These are phyloP conservation scores for Perdita meconis DNA, from an alignment of 2,888 invertebrate species.

Conservation along the genomic window DNA sequence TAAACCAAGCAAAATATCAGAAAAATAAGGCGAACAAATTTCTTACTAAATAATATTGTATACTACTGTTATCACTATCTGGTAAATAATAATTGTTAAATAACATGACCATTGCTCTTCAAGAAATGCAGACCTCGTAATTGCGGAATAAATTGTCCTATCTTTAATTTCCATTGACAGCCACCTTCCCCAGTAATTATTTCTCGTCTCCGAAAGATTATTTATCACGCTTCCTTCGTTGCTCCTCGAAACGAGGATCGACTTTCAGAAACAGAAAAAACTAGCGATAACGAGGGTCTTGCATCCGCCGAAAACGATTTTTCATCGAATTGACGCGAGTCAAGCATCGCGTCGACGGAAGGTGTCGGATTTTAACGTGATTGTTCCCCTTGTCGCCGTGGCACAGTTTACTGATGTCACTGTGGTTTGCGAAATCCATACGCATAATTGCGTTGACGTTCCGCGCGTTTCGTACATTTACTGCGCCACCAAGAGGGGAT, in stretches of 20 bases:
- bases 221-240: conserved; percentile 1
- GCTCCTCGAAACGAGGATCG: background rate
- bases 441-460: conserved; percentile 56
- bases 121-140: background rate
- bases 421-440: conserved; percentile 37
- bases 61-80: background rate
- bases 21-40: too few species aligned
- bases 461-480: conserved; percentile 33
- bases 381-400: conserved; percentile 39
- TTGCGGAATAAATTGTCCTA: too few species aligned
- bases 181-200: background rate
- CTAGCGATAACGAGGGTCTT: background rate
- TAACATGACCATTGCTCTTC: background rate
- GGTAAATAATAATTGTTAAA: background rate
- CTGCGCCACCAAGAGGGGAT: conserved; percentile 27
- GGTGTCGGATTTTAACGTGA: conserved; percentile 46
- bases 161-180: background rate
- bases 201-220: conserved; percentile 19
- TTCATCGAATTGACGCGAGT: conserved; percentile 40
- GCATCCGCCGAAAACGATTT: conserved; percentile 25
- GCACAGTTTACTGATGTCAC: conserved; percentile 38
- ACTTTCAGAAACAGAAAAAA: background rate
- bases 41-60: too few species aligned
- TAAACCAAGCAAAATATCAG: too few species aligned
- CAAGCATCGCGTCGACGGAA: conserved; percentile 4